Evolutionary conservation across 2,797 vertebrate genomes (phyloP), one percentile per base, ranked within the genome.

Genomic region (Micromesistius poutassou): DNA sequence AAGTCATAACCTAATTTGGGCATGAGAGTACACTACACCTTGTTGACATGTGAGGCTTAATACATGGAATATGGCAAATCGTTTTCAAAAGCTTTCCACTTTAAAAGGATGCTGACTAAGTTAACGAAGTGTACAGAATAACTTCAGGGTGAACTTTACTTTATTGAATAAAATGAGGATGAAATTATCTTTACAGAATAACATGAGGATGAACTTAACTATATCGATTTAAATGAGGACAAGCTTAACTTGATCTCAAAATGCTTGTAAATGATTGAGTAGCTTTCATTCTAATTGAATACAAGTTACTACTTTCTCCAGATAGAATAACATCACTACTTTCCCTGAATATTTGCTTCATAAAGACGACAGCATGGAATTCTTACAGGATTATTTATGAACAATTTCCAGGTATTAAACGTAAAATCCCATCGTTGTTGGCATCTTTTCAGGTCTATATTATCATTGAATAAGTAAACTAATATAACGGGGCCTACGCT

Each of bases 1-100:
- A 73, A 77, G 79, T 7, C 80, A 85, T 72, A 68, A 40, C 86
- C 85, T 87, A 87, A 88, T 90, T 88, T 88, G 84, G 89, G 86
- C 40, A 46, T 42, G 40, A 75, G 71, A 33, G 38, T 35, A 19
- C 66, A 38, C 30, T 22, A 33, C 14, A 42, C 12, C 35, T 6
- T 25, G 33, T 73, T 25, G 72, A 42, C 40, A 42, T 42, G 40
- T 16, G 12, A 16, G 40, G 12, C 40, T 42, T 42, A 42, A 42
- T 16, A 42, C 40, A 42, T 42, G 46, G 22, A 22, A 22, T 1
- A 50, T 50, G 4, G 5, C 13, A 19, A 50, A 50, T n/a, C 5
- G 16, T 19, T 46, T 46, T 46, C 3, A 55, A 55, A 55, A 22
- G 19, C 16, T 42, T 42, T 42, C 12, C 14, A 16, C 13, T 55